Evolutionary conservation across 2,797 vertebrate genomes (phyloP), one percentile per base, ranked within the genome.

Genomic region (Tokudaia muenninki): DNA sequence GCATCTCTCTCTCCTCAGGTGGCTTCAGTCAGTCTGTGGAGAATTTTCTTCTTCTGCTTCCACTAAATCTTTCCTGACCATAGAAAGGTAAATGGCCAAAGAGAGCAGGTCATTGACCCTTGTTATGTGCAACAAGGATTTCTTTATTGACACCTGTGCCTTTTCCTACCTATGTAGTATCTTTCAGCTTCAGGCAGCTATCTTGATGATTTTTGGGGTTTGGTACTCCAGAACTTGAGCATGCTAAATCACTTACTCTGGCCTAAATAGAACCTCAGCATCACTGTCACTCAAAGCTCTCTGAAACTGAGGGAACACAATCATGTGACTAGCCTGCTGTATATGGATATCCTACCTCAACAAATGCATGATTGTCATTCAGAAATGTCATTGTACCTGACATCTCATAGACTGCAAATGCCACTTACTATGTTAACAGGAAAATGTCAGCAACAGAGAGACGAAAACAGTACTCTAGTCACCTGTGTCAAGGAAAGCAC

Each of bases 1-100:
- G 3, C 8, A 61, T 31, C 55, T 81, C 70, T 92, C 65, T 78
- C 77, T 95, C 92, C 67, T 75, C 78, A 61, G 52, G 88, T 44
- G 74, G 72, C 61, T 94, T 86, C 88, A 31, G 47, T 78, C 94
- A 57, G 89, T 79, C 93, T 96, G 24, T 31, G 65, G 44, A 95
- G 37, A 97, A 92, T 44, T 72, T 41, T 21, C 65, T 16, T 63
- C 78, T 41, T 88, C 59, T 78, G 81, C 44, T 41, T 5, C 84
- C 24, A 92, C 29, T 83, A 61, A 44, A 26, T 29, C 57, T 61
- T 14, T 41, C 3, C 61, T 16, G 41, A 94, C 59, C 24, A 55
- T 44, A 4, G 55, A 14, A 80, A 79, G 57, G 77, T 22, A 81
- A 65, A 21, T 7, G 26, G 57, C 34, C 31, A 84, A 24, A 31